Percentiles rank a stretch among this genome's conserved stretches.
Conservation (phyloP, 2,113 vertebrate genomes). For the Gracilinanus agilis region DNA sequence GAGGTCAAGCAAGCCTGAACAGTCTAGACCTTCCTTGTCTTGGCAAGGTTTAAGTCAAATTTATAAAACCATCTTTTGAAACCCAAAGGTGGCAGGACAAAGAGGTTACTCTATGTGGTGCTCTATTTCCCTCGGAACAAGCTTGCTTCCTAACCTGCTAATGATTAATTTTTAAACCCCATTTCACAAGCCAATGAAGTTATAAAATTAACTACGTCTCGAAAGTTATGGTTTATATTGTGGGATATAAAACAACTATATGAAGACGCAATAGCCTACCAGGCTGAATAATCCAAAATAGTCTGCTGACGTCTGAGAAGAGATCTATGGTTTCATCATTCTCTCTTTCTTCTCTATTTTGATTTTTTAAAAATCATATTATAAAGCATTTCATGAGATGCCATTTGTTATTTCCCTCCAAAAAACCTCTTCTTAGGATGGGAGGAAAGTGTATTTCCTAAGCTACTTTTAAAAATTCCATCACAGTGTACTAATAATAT, state of each 20-base stretch:
- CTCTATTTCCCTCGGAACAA: conserved; percentile 3
- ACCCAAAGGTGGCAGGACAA: conserved; percentile 8
- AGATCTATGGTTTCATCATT: not conserved
- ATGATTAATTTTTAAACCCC: not conserved
- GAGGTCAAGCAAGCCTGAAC: not conserved
- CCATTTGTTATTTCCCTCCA: not conserved
- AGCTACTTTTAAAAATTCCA: too few relatives aligned
- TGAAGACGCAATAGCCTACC: not conserved
- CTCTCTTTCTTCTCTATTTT: conserved; percentile 3
- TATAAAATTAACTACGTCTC: not conserved
- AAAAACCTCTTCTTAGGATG: not conserved
- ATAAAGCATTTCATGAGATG: not conserved
- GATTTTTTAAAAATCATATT: not conserved
- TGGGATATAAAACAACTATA: not conserved
- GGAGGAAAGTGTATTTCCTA: not conserved
- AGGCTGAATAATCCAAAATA: not conserved
- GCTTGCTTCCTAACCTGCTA: not conserved
- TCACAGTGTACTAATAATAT: not conserved
- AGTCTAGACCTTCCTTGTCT: not conserved
- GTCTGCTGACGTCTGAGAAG: not conserved
- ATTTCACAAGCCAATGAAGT: not conserved
- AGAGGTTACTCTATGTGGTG: not conserved
- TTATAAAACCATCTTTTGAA: not conserved
- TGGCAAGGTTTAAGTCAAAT: not conserved
- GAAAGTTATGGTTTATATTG: not conserved